Percentiles rank a stretch among this genome's conserved stretches.
Conservation (phyloP, 2,113 vertebrate genomes). For the Macaca nemestrina region DNA sequence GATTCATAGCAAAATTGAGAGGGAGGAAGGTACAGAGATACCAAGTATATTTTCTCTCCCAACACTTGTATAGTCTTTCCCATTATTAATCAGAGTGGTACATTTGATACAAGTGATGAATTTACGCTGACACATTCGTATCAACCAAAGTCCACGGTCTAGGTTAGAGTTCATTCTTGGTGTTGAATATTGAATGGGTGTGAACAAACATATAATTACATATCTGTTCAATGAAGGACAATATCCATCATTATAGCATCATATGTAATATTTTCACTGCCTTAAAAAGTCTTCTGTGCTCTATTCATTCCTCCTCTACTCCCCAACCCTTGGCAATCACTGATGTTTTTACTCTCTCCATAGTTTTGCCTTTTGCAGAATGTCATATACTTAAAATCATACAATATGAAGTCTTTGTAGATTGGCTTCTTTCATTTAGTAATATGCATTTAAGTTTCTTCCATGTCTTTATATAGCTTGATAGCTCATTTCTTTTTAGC, state of each 20-base stretch:
- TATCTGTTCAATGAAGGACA: no score
- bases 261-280: background rate
- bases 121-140: background rate
- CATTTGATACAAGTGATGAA: background rate
- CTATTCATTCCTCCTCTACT: fast-evolving
- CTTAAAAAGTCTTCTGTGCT: background rate
- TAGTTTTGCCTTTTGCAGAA: background rate
- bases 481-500: background rate
- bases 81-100: background rate
- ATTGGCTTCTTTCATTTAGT: background rate
- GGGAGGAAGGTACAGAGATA: background rate
- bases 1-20: background rate
- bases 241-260: background rate
- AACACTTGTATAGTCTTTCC: background rate
- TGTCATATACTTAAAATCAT: no score
- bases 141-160: background rate
- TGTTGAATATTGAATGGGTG: background rate
- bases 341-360: background rate
- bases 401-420: background rate
- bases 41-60: fast-evolving
- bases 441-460: background rate
- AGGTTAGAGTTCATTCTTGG: background rate
- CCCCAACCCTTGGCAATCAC: fast-evolving
- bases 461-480: background rate
- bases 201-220: background rate